Percentiles rank a stretch among this genome's conserved stretches.
Conservation (phyloP, 1,140 invertebrate genomes). For the Hermetia illucens region DNA sequence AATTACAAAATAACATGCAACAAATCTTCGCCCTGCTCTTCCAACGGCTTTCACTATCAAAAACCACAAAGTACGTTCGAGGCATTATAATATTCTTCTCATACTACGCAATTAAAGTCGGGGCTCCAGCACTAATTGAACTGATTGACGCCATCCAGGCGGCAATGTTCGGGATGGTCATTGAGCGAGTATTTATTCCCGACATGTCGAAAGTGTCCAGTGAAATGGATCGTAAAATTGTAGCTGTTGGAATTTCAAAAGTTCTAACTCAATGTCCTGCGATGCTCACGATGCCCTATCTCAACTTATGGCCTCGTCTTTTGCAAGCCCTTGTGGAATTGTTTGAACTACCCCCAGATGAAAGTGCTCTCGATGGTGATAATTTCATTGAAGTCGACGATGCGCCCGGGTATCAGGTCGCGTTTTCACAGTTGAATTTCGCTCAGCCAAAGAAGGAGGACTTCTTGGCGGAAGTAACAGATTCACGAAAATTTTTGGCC, state of each 20-base stretch:
- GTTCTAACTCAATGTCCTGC: constrained; percentile 61
- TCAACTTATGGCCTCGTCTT: constrained; percentile 31
- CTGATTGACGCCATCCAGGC: constrained; percentile 77
- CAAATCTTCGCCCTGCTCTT: constrained; percentile 86
- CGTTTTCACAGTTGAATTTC: constrained; percentile 77
- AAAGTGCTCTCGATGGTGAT: constrained; percentile 63
- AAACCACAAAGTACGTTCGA: constrained; percentile 87
- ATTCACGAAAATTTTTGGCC: constrained; percentile 52
- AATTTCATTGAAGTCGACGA: constrained; percentile 80
- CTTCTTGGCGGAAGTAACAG: constrained; percentile 44
- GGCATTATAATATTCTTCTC: constrained; percentile 81
- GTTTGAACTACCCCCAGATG: constrained; percentile 80
- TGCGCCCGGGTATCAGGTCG: constrained; percentile 71
- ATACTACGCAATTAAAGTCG: constrained; percentile 68
- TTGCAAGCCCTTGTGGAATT: constrained; percentile 64
- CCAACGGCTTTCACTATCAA: constrained; percentile 77
- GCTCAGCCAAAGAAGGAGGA: constrained; percentile 61
- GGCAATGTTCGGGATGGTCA: constrained; percentile 89
- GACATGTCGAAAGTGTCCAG: constrained; percentile 80
- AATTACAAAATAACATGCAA: constrained; percentile 62
- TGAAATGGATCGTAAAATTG: constrained; percentile 70
- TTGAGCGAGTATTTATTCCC: constrained; percentile 72
- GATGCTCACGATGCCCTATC: constrained; percentile 17
- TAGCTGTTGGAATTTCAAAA: constrained; percentile 76
- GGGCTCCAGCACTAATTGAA: constrained; percentile 52